Evolutionary conservation across 1,140 invertebrate genomes (phyloP).

Genomic region (Drosophila subpulchrella): DNA sequence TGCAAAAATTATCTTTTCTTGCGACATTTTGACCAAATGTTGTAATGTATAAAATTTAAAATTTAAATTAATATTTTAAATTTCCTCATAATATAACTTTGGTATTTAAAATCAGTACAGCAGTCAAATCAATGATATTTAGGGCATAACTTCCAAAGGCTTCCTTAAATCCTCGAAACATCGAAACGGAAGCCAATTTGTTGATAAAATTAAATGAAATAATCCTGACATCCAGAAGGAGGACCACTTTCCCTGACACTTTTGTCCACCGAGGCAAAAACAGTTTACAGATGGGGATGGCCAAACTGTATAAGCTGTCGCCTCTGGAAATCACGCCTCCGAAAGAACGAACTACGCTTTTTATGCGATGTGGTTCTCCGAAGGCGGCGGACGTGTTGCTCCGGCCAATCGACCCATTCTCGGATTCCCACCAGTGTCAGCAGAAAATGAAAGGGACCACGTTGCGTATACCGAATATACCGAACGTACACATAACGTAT

Average conservation of each 20-base stretch:
- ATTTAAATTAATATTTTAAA: too few species aligned
- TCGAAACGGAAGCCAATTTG: neutral
- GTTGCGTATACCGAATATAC: constrained; percentile 31
- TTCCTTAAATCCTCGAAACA: too few species aligned
- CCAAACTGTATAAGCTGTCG: constrained; percentile 34
- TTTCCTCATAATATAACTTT: neutral
- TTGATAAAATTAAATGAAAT: constrained; percentile 1
- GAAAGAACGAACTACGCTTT: constrained; percentile 7
- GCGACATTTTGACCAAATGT: too few species aligned
- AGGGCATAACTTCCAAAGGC: too few species aligned
- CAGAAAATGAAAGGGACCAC: constrained; percentile 21
- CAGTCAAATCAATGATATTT: too few species aligned
- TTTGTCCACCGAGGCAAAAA: constrained; percentile 9
- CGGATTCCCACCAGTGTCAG: constrained; percentile 19
- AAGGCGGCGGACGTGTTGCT: constrained; percentile 36
- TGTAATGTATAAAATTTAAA: too few species aligned
- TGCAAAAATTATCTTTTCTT: too few species aligned
- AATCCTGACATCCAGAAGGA: constrained; percentile 4
- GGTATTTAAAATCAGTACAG: neutral
- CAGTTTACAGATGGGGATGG: constrained; percentile 9
- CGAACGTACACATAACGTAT: constrained; percentile 11
- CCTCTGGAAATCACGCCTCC: constrained; percentile 37
- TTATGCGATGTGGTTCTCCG: constrained; percentile 4
- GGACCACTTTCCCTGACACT: constrained; percentile 10
- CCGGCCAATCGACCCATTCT: constrained; percentile 29